Evolutionary conservation across 2,888 invertebrate species (phyloP), one percentile per base, ranked within the genome.

Genomic region (Drosophila phalerata): DNA sequence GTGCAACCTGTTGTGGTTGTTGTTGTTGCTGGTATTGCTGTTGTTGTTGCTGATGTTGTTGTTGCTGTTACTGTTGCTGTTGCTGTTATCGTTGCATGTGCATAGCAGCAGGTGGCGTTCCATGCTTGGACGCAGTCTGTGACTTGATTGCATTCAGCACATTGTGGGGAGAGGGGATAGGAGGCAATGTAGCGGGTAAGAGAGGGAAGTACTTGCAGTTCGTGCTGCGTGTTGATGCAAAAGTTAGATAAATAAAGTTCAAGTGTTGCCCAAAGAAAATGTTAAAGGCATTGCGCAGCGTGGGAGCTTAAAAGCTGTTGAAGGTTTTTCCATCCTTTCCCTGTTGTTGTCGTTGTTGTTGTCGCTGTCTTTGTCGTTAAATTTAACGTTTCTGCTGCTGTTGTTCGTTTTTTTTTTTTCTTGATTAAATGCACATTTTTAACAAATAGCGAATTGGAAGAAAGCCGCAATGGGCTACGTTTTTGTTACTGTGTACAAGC

Each of bases 211-310:
- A 47, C n/a, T 57, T 58, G 32, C 34, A 43, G 32, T 65, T 79
- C 64, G 68, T 62, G 71, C 84, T 83, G 84, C 84, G 84, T 84
- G 84, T 86, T 88, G 84, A 84, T 84, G 87, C 78, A 78, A 76
- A 88, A 84, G 84, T 84, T 76, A 84, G 84, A 84, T 84, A 88
- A 84, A 84, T 84, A 84, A 86, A 88, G 78, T 88, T 88, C 80
- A 84, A 80, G 84, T 75, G 67, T 63, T 45, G 42, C 47, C 38
- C 61, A 67, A 70, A 71, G 52, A 57, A 30, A 72, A 64, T 45
- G 66, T 88, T 73, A 76, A 87, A 82, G 77, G 52, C 71, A 64
- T 43, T 37, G 15, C 48, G 19, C 58, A 63, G 79, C 82, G 79
- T 80, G 82, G 75, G 79, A 79, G 75, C 49, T 62, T 69, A 52